These are phyloP conservation scores for Cabera pusaria DNA, from an alignment of 2,888 invertebrate genomes.

Conservation along the genomic window DNA sequence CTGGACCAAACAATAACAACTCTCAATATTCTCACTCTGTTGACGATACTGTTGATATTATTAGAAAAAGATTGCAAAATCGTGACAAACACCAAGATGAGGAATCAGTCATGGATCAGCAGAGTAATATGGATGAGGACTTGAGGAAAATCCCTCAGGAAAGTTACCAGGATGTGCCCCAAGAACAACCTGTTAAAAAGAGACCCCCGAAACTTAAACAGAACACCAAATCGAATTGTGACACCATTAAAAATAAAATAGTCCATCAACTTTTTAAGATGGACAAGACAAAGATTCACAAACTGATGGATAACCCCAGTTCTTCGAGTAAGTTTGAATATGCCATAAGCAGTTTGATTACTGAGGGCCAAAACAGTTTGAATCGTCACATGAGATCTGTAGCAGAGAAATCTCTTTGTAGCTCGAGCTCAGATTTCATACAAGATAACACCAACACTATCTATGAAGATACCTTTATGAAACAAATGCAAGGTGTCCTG, in stretches of 20 bases:
- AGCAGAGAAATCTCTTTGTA: constrained; percentile 72
- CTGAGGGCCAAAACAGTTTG: constrained; percentile 75
- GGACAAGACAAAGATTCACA: constrained; percentile 76
- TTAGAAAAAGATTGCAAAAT: constrained; percentile 60
- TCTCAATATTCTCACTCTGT: constrained; percentile 66
- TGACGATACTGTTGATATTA: constrained; percentile 73
- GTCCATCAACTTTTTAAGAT: constrained; percentile 76
- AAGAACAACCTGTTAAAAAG: constrained; percentile 54
- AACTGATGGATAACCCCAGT: constrained; percentile 74
- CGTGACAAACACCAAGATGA: constrained; percentile 52
- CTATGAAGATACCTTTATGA: constrained; percentile 90
- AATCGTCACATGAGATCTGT: constrained; percentile 71
- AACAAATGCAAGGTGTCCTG: constrained; percentile 84
- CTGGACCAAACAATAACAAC: constrained; percentile 61
- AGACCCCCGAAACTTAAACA: constrained; percentile 48
- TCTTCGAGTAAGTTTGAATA: constrained; percentile 80
- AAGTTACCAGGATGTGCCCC: constrained; percentile 32
- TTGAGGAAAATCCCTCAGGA: constrained; percentile 31
- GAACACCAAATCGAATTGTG: constrained; percentile 59
- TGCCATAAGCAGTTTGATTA: constrained; percentile 75
- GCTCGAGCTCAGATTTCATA: constrained; percentile 72
- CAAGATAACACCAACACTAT: constrained; percentile 85
- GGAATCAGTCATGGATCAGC: constrained; percentile 35
- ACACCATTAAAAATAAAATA: constrained; percentile 75
- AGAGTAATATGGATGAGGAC: constrained; percentile 38